A percentile compares a stretch with the other conserved stretches of the same genome.
Evolutionary conservation across 1,140 invertebrate genomes (phyloP).

Genomic region (Drosophila ficusphila): DNA sequence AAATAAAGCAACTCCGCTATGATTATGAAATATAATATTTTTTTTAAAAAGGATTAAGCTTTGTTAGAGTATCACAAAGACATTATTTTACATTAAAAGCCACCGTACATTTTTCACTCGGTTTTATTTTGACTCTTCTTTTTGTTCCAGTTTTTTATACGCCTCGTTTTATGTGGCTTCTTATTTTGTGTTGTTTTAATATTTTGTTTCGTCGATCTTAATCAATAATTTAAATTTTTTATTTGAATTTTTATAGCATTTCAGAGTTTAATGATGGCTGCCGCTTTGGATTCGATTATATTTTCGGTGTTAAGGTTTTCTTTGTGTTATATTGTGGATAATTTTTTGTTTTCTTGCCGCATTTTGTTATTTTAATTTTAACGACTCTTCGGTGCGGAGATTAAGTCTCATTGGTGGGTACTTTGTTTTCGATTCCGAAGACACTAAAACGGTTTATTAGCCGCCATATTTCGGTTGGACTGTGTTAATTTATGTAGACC

Average conservation of each 20-base stretch:
- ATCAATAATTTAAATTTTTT: constrained; percentile 82
- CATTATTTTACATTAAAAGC: background rate
- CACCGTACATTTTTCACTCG: constrained; percentile 19
- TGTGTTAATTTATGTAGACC: constrained; percentile 34
- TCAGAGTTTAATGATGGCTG: constrained; percentile 59
- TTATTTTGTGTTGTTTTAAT: constrained; percentile 59
- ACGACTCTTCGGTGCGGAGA: constrained; percentile 34
- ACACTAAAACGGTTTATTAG: constrained; percentile 45
- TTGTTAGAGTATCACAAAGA: background rate
- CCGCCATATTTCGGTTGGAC: constrained; percentile 37
- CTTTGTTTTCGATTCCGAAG: constrained; percentile 31
- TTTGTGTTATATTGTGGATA: constrained; percentile 34
- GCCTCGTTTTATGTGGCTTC: constrained; percentile 13
- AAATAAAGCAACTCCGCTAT: too few relatives aligned
- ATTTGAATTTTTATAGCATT: constrained; percentile 77
- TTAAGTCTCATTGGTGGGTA: constrained; percentile 53
- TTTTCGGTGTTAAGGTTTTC: constrained; percentile 46
- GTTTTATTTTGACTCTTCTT: constrained; percentile 65
- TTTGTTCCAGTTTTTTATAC: constrained; percentile 38
- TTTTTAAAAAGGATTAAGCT: background rate
- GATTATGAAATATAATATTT: too few relatives aligned
- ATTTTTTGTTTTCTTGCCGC: constrained; percentile 39
- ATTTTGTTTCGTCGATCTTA: constrained; percentile 76
- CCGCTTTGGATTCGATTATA: constrained; percentile 31
- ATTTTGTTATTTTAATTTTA: constrained; percentile 72